These are phyloP conservation scores for Rhagophthalmus giganteus DNA, from an alignment of 2,888 invertebrate species.

Conservation along the genomic window DNA sequence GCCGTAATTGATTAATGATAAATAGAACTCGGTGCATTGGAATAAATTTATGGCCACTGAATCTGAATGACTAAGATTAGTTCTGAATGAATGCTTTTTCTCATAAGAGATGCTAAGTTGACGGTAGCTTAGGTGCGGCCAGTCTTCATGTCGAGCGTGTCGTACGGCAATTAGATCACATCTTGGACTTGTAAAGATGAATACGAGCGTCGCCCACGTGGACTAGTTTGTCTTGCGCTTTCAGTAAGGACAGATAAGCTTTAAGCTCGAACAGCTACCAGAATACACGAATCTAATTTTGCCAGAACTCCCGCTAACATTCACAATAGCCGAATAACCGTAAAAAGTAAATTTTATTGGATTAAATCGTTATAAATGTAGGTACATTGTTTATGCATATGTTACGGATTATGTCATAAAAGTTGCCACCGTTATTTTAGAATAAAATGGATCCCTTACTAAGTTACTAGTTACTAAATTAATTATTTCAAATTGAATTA, in stretches of 20 bases:
- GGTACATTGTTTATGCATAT: too few species aligned
- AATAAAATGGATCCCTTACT: too few species aligned
- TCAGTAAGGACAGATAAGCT: constrained; percentile 21
- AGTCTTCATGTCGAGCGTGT: constrained; percentile 41
- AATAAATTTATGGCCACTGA: constrained; percentile 35
- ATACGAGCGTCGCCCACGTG: constrained; percentile 42
- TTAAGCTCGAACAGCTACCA: constrained; percentile 15
- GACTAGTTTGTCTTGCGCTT: constrained; percentile 24
- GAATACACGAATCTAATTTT: constrained; percentile 7
- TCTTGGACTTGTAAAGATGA: constrained; percentile 41
- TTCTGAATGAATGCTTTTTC: constrained; percentile 24
- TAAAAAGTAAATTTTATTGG: too few species aligned
- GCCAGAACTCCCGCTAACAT: background rate
- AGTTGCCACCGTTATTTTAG: too few species aligned
- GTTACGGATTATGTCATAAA: too few species aligned
- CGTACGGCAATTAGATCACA: constrained; percentile 46
- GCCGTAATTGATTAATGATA: constrained; percentile 34
- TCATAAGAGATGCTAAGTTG: constrained; percentile 10
- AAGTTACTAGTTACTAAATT: too few species aligned
- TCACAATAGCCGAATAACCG: too few species aligned
- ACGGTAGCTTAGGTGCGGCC: constrained; percentile 27
- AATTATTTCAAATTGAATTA: too few species aligned
- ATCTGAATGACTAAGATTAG: constrained; percentile 29
- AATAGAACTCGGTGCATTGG: constrained; percentile 31
- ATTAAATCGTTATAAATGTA: too few species aligned